Evolutionary conservation across 2,888 invertebrate genomes (phyloP).

Genomic region (Mechanitis messenoides): DNA sequence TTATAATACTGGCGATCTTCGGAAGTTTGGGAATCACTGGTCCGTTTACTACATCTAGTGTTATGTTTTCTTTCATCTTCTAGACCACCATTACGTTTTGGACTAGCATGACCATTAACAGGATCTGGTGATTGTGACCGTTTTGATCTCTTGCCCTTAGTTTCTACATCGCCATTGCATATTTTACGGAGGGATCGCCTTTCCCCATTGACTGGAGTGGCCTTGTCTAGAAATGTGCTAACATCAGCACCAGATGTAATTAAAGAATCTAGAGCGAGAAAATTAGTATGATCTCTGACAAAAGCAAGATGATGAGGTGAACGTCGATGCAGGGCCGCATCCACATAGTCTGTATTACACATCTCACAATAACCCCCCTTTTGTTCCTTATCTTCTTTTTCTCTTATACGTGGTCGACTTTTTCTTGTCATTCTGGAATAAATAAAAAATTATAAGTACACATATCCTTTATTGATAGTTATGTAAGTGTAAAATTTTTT

Average conservation of each 20-base stretch:
- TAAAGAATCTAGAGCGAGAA: conserved; percentile 83
- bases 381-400: conserved; percentile 59
- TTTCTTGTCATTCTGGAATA: conserved; percentile 75
- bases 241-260: conserved; percentile 81
- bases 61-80: conserved; percentile 57
- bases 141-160: conserved; percentile 46
- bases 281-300: conserved; percentile 84
- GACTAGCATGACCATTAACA: conserved; percentile 48
- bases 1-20: conserved; percentile 79
- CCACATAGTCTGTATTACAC: conserved; percentile 84
- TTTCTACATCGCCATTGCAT: conserved; percentile 58
- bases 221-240: conserved; percentile 80
- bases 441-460: background rate
- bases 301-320: conserved; percentile 85
- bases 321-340: conserved; percentile 82
- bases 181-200: conserved; percentile 56
- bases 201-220: conserved; percentile 63
- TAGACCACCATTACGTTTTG: conserved; percentile 50
- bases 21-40: conserved; percentile 38
- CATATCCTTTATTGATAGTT: background rate
- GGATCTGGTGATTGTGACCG: conserved; percentile 54
- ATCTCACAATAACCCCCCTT: conserved; percentile 86
- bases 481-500: conserved; percentile 1
- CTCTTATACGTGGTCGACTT: conserved; percentile 65
- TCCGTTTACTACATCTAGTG: conserved; percentile 53